A percentile compares a stretch with the other conserved stretches of the same genome.
These are phyloP conservation scores for Haemorhous mexicanus DNA, from an alignment of 2,113 vertebrate species.

Conservation along the genomic window DNA sequence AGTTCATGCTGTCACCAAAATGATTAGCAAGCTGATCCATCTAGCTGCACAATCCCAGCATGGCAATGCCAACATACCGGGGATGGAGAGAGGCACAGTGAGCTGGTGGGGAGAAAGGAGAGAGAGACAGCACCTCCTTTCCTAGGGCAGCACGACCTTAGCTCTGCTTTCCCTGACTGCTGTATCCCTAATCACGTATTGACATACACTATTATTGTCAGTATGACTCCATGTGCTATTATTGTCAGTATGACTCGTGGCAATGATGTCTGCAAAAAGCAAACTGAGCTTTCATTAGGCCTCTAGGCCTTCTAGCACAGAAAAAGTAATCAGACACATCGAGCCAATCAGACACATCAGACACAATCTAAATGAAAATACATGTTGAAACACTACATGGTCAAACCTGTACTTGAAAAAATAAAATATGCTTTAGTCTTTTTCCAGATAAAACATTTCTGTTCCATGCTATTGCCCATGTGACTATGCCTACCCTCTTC, in stretches of 20 bases:
- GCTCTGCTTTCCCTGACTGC: background rate
- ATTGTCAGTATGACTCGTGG: background rate
- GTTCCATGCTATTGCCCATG: background rate
- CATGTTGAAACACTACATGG: background rate
- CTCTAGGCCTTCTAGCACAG: background rate
- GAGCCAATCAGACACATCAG: background rate
- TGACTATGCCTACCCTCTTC: background rate
- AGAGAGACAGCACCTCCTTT: background rate
- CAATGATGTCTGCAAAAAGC: background rate
- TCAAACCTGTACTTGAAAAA: background rate
- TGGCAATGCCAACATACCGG: background rate
- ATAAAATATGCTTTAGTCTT: background rate
- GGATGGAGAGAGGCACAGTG: background rate
- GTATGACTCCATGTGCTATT: background rate
- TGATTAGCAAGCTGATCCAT: background rate
- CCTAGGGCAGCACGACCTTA: fast-evolving
- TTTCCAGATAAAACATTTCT: background rate
- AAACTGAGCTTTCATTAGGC: background rate
- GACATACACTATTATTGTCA: background rate
- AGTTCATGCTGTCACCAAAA: constrained; percentile 1
- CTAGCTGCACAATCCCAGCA: background rate
- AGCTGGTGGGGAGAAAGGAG: background rate
- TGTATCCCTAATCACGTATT: background rate
- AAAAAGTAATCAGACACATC: background rate
- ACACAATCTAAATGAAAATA: background rate